Percentiles rank a stretch among this genome's conserved stretches.
Conservation (phyloP, 2,888 invertebrate genomes). For the Lasioglossum villosulum region DNA sequence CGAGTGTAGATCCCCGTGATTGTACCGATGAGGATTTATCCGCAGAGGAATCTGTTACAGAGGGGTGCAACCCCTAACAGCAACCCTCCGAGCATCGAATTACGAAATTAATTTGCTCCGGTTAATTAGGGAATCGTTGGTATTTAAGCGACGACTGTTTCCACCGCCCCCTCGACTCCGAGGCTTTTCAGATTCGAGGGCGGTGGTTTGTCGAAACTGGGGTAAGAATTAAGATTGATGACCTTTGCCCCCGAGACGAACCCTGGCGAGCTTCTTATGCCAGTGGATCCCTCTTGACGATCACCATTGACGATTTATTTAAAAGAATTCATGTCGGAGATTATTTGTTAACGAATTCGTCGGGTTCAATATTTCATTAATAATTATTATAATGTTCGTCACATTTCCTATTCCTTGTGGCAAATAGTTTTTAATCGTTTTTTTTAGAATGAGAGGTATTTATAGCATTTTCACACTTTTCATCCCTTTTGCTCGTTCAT, state of each 20-base stretch:
- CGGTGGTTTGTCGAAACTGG: not conserved
- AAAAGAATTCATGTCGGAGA: not conserved
- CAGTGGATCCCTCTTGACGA: not conserved
- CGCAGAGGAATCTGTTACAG: slow-evolving; percentile 10
- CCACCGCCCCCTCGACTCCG: not conserved
- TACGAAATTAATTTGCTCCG: slow-evolving; percentile 21
- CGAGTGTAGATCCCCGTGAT: not conserved
- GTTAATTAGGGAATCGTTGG: slow-evolving; percentile 20
- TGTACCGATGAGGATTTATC: not conserved
- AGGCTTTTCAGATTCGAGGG: not conserved
- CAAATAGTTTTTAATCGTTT: not conserved
- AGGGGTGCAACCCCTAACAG: slow-evolving; percentile 3
- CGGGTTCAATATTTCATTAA: not conserved
- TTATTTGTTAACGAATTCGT: not conserved
- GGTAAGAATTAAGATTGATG: slow-evolving; percentile 3
- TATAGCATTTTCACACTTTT: not conserved
- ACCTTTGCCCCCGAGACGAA: not conserved
- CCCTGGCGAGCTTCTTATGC: not conserved
- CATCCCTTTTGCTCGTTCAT: not conserved
- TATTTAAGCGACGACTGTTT: slow-evolving; percentile 13
- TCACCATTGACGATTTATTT: not conserved
- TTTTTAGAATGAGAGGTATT: not conserved
- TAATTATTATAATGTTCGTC: not conserved
- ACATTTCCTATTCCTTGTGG: rapidly evolving
- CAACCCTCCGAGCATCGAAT: not conserved